Percentiles rank a stretch among this genome's conserved stretches.
These are phyloP conservation scores for Scalopus aquaticus DNA, from an alignment of 2,113 vertebrate genomes.

Conservation along the genomic window DNA sequence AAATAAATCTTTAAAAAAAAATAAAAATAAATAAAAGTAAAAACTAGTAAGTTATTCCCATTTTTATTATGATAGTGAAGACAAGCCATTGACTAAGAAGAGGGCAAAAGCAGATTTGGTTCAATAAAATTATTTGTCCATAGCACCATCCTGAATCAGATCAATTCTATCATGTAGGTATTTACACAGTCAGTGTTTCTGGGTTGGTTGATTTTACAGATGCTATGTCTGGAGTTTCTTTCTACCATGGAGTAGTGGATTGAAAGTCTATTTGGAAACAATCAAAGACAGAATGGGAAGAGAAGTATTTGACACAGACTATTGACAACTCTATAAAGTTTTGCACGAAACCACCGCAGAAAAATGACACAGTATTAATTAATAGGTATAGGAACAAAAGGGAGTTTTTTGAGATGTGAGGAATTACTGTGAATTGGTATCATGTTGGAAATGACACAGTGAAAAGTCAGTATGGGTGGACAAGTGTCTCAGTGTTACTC, in stretches of 20 bases:
- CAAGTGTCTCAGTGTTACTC: background rate
- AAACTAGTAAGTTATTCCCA: background rate
- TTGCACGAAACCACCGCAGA: background rate
- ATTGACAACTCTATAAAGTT: constrained; percentile 12
- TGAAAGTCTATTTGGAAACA: background rate
- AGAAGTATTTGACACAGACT: background rate
- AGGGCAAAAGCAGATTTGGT: background rate
- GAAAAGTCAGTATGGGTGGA: background rate
- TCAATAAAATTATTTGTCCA: background rate
- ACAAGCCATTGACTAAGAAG: background rate
- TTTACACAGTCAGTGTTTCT: background rate
- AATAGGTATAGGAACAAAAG: background rate
- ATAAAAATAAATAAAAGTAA: too few species aligned
- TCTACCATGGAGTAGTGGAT: background rate
- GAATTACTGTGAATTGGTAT: background rate
- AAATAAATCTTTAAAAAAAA: too few species aligned
- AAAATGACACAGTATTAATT: background rate
- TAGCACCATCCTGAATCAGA: background rate
- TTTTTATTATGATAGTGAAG: too few species aligned
- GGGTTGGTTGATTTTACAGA: background rate
- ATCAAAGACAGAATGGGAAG: background rate
- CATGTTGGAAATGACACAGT: background rate
- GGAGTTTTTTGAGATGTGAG: background rate
- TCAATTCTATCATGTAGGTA: background rate
- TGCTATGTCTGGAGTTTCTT: background rate